These are phyloP conservation scores for Megalurothrips usitatus DNA, from an alignment of 2,888 invertebrate genomes.

Conservation along the genomic window DNA sequence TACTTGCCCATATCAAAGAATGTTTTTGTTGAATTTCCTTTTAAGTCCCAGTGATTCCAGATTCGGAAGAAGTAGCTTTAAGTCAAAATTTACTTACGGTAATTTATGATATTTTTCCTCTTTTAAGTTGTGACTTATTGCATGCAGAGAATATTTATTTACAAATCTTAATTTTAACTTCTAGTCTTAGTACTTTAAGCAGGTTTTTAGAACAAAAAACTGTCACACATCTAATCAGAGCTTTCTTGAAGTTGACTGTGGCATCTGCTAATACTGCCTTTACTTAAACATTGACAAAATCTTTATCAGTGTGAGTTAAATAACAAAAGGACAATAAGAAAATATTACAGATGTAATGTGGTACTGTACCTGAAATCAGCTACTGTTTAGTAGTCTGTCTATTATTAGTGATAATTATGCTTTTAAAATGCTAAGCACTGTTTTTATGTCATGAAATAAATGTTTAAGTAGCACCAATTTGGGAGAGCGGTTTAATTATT, in stretches of 20 bases:
- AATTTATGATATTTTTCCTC: background rate
- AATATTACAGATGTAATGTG: background rate
- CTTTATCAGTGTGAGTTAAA: background rate
- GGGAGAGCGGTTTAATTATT: too few species aligned
- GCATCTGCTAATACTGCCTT: background rate
- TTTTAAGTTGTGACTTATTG: background rate
- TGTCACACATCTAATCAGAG: background rate
- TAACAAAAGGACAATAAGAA: background rate
- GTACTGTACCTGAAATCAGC: background rate
- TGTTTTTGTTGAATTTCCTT: background rate
- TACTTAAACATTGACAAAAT: background rate
- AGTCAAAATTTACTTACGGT: background rate
- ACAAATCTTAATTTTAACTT: background rate
- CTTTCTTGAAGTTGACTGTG: background rate
- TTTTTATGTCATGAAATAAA: background rate
- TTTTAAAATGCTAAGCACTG: background rate
- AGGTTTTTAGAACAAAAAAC: background rate
- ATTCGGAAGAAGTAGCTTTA: background rate
- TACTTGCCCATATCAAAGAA: background rate
- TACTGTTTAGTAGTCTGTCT: background rate
- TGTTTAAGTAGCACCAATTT: background rate
- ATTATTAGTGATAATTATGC: background rate
- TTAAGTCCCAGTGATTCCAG: background rate
- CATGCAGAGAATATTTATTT: background rate
- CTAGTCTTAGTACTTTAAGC: background rate